Percentiles rank a stretch among this genome's conserved stretches.
phyloP scores from a whole-genome alignment of 2,888 invertebrate genomes.

The Metellina segmentata region DNA sequence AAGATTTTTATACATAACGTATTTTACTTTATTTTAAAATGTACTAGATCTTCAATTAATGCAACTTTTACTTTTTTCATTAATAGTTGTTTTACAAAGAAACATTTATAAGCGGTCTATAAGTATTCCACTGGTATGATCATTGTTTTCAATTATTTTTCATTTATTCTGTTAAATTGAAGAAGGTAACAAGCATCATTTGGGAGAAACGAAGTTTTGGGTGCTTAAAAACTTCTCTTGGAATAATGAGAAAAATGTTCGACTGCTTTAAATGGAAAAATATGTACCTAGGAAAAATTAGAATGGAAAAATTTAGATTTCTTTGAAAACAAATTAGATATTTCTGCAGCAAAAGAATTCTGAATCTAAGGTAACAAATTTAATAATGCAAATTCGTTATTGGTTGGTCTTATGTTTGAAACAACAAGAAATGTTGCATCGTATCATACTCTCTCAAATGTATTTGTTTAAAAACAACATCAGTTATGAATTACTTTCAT shows the following conservation, averaged over 20 bases:
- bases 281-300: background rate
- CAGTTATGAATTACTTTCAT: too few species aligned
- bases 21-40: too few species aligned
- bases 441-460: too few species aligned
- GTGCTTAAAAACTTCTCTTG: background rate
- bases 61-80: too few species aligned
- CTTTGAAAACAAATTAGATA: background rate
- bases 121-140: background rate
- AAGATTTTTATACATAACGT: too few species aligned
- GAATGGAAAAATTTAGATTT: background rate
- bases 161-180: background rate
- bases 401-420: background rate
- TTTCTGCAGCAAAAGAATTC: background rate
- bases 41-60: too few species aligned
- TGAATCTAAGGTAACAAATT: background rate
- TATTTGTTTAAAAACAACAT: too few species aligned
- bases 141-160: background rate
- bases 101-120: too few species aligned
- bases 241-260: background rate
- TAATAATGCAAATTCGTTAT: background rate
- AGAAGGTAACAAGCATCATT: background rate
- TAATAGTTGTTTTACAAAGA: too few species aligned
- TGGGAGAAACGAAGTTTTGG: background rate
- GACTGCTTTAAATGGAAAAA: background rate
- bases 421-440: too few species aligned